Percentiles rank a stretch among this genome's conserved stretches.
These are phyloP conservation scores for Dunckerocampus dactyliophorus DNA, from an alignment of 2,113 vertebrate genomes.

Conservation along the genomic window DNA sequence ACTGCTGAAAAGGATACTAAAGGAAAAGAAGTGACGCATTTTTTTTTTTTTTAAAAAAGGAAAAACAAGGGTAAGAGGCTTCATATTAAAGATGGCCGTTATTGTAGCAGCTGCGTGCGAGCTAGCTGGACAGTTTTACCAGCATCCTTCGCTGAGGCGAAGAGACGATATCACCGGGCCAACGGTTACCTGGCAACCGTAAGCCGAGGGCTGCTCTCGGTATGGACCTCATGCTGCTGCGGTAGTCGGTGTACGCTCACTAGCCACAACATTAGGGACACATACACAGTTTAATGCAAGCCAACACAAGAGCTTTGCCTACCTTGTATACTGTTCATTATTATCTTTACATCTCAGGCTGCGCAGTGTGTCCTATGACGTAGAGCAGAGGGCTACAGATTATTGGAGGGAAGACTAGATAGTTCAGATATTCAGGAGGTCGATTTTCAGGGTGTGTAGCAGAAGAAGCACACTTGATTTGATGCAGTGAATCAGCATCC, in stretches of 20 bases:
- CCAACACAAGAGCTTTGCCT: no score
- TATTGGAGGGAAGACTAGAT: no score
- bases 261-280: neutral
- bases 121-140: constrained; percentile 17
- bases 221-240: constrained; percentile 56
- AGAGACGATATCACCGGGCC: constrained; percentile 60
- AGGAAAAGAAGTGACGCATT: neutral
- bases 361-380: no score
- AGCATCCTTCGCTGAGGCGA: constrained; percentile 45
- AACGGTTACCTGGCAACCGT: constrained; percentile 70
- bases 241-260: constrained; percentile 14
- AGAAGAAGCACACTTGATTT: neutral
- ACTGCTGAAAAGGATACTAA: neutral
- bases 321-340: no score
- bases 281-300: neutral
- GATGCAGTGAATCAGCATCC: constrained; percentile 41
- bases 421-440: no score
- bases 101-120: constrained; percentile 6
- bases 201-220: constrained; percentile 50
- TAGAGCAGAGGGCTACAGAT: no score
- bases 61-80: constrained; percentile 42
- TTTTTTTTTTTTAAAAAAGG: neutral
- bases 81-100: neutral
- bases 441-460: no score
- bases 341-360: no score